Conservation (phyloP, 2,888 invertebrate species). For the Drosophila greeni region DNA sequence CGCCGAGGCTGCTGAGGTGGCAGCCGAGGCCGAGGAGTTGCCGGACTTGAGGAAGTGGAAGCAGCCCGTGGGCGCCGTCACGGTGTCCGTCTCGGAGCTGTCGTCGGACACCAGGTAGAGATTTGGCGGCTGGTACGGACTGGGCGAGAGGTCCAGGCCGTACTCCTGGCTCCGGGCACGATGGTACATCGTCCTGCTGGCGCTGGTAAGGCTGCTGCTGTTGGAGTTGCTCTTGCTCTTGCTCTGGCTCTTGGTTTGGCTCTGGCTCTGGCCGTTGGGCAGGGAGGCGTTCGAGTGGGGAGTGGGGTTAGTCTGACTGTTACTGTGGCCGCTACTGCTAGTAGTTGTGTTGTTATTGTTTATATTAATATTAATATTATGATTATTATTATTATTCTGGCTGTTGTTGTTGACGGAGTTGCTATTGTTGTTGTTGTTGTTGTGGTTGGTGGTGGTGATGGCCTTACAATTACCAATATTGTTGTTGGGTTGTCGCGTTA, state of each 20-base stretch:
- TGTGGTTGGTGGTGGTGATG: slow-evolving; percentile 26
- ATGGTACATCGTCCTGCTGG: slow-evolving; percentile 35
- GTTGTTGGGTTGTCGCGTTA: slow-evolving; percentile 54
- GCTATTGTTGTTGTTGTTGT: slow-evolving; percentile 41
- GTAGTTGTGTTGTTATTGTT: slow-evolving; percentile 23
- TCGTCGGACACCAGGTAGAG: slow-evolving; percentile 47
- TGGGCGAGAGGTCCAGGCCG: slow-evolving; percentile 65
- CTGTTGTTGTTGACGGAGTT: slow-evolving; percentile 37
- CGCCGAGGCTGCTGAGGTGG: slow-evolving; percentile 4
- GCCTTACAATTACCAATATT: slow-evolving; percentile 31
- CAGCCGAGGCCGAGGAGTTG: not conserved
- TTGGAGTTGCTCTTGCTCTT: slow-evolving; percentile 15
- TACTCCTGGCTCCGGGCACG: slow-evolving; percentile 76
- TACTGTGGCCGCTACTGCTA: slow-evolving; percentile 38
- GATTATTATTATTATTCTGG: slow-evolving; percentile 38
- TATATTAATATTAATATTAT: slow-evolving; percentile 24
- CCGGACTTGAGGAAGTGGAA: slow-evolving; percentile 70
- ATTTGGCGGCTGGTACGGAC: slow-evolving; percentile 9
- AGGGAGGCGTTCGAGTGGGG: slow-evolving; percentile 34
- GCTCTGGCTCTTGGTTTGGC: not conserved
- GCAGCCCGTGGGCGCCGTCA: slow-evolving; percentile 71
- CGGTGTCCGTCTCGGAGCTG: slow-evolving; percentile 67
- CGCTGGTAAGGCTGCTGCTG: slow-evolving; percentile 26
- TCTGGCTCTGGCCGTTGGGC: not conserved
- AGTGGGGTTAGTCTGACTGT: slow-evolving; percentile 34